Evolutionary conservation across 2,888 invertebrate species (phyloP).

Genomic region (Drosophila vallismaia): DNA sequence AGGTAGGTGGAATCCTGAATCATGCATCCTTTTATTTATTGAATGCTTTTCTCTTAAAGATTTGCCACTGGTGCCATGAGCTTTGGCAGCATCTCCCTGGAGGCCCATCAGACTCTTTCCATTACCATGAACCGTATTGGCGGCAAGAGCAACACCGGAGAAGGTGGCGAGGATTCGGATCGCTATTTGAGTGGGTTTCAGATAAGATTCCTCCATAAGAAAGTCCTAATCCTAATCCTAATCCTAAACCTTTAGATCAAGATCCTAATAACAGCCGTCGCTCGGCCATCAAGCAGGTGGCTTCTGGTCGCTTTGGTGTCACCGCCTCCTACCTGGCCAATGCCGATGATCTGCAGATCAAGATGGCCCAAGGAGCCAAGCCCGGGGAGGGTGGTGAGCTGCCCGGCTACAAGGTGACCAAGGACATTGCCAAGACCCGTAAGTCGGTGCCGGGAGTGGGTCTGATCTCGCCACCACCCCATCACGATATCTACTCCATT

Average conservation of each 20-base stretch:
- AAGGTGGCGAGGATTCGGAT: slow-evolving; percentile 95
- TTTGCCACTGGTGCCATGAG: slow-evolving; percentile 94
- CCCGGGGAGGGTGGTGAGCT: slow-evolving; percentile 99
- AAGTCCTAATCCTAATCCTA: neutral
- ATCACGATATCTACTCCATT: slow-evolving; percentile 99
- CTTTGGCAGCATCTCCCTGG: slow-evolving; percentile 97
- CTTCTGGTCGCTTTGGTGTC: slow-evolving; percentile 99
- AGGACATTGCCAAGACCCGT: slow-evolving; percentile 96
- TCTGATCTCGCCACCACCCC: slow-evolving; percentile 98
- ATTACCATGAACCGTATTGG: slow-evolving; percentile 98
- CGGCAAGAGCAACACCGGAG: slow-evolving; percentile 99
- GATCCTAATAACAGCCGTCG: slow-evolving; percentile 92
- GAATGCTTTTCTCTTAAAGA: slow-evolving; percentile 46
- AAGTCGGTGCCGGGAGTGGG: slow-evolving; percentile 99
- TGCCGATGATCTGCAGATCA: slow-evolving; percentile 99
- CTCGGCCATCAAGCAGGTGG: slow-evolving; percentile 99
- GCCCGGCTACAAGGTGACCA: slow-evolving; percentile 95
- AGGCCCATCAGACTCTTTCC: slow-evolving; percentile 97
- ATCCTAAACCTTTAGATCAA: slow-evolving; percentile 84
- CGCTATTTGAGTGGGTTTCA: slow-evolving; percentile 87
- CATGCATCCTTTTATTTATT: neutral
- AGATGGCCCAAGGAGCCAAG: slow-evolving; percentile 99
- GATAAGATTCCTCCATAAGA: neutral
- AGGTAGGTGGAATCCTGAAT: slow-evolving; percentile 87
- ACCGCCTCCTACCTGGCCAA: slow-evolving; percentile 98